A percentile compares a stretch with the other conserved stretches of the same genome.
phyloP scores from a whole-genome alignment of 2,113 vertebrate genomes.

The Castor canadensis region DNA sequence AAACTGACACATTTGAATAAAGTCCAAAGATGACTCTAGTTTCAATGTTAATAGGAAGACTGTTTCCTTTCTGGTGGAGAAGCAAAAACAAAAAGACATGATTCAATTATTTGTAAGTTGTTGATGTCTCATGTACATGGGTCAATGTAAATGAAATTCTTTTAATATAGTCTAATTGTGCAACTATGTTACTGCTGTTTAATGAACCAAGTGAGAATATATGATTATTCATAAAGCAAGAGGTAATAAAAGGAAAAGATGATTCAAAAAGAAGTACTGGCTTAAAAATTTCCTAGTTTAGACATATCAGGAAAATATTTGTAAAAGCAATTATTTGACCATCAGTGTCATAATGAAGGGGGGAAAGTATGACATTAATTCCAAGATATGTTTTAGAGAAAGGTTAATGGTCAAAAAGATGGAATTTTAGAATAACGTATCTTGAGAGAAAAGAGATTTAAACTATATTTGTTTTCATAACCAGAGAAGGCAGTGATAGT shows the following conservation, averaged over 20 bases:
- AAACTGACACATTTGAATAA: constrained; percentile 65
- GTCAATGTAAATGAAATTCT: constrained; percentile 44
- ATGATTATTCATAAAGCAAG: constrained; percentile 46
- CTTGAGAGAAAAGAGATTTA: constrained; percentile 29
- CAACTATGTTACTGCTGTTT: constrained; percentile 33
- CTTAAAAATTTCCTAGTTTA: neutral
- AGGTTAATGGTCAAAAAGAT: neutral
- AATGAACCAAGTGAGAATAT: constrained; percentile 46
- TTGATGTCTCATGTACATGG: neutral
- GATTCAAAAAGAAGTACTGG: neutral
- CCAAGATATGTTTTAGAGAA: neutral
- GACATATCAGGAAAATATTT: constrained; percentile 1
- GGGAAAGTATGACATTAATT: neutral
- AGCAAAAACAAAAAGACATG: neutral
- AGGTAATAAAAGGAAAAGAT: constrained; percentile 28
- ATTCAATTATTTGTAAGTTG: constrained; percentile 3
- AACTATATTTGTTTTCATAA: neutral
- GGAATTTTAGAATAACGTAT: neutral
- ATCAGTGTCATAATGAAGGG: neutral
- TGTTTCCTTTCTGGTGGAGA: neutral
- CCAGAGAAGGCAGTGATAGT: neutral
- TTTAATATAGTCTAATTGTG: constrained; percentile 46
- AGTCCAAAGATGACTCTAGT: constrained; percentile 21
- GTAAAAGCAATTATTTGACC: constrained; percentile 18
- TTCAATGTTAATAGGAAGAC: neutral